Percentiles rank a stretch among this genome's conserved stretches.
Evolutionary conservation across 37 sponge, comb jelly and placozoan genomes (phyloP).

Genomic region (Spongilla lacustris): DNA sequence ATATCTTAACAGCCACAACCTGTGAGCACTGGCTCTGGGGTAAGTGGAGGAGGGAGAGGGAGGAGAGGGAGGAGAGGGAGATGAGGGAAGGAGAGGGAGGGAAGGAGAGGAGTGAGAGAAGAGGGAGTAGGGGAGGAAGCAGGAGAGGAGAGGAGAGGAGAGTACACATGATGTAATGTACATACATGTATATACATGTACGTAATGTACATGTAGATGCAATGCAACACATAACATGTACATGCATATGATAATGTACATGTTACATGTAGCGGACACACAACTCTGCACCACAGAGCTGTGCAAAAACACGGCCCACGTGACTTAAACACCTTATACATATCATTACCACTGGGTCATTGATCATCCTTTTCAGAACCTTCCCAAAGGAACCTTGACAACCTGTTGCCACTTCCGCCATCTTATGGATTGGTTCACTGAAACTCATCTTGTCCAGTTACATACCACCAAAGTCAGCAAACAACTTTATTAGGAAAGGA

Average conservation of each 20-base stretch:
- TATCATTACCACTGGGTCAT: constrained; percentile 20
- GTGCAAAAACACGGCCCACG: too few species aligned
- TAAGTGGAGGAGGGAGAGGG: not conserved
- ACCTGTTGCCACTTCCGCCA: not conserved
- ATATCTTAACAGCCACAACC: constrained; percentile 62
- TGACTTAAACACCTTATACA: too few species aligned
- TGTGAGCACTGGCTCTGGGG: constrained; percentile 9
- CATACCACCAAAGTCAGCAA: constrained; percentile 49
- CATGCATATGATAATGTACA: too few species aligned
- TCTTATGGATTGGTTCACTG: constrained; percentile 24
- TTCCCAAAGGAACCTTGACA: constrained; percentile 42
- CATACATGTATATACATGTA: not conserved
- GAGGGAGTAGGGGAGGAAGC: too few species aligned
- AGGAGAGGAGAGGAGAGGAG: not conserved
- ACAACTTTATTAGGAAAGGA: constrained; percentile 16
- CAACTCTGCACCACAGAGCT: too few species aligned
- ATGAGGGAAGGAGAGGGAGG: not conserved
- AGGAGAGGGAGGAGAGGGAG: not conserved
- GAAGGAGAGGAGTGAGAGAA: too few species aligned
- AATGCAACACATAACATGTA: too few species aligned
- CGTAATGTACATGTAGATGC: not conserved
- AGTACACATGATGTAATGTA: constrained; percentile 22
- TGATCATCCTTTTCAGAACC: constrained; percentile 19
- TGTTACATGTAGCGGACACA: too few species aligned
- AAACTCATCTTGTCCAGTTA: constrained; percentile 37